Evolutionary conservation across 2,113 vertebrate genomes (phyloP), one percentile per base, ranked within the genome.

Genomic region (Aythya baeri): DNA sequence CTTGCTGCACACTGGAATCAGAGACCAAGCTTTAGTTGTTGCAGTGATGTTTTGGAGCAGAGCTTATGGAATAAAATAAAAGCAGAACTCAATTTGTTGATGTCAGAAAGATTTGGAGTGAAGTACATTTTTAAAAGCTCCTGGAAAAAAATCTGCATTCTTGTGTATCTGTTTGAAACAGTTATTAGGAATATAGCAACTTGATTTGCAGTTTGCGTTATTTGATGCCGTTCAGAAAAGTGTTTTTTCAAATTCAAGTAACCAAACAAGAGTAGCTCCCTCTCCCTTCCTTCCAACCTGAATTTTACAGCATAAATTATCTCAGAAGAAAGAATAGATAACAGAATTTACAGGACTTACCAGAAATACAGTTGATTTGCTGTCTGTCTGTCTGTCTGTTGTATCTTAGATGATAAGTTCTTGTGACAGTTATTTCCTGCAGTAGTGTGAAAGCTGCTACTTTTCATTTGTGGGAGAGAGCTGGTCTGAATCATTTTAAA

Each of bases 401-500:
- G 11, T 50, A 50, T 25, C 22, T 50, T 50, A 50, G 90, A 75
- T 70, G 13, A 68, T 78, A 27, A 38, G 31, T 54, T 85, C 23
- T 59, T 81, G 7, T 86, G 54, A 49, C 26, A 58, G 14, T 58
- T 85, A 43, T n/a, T 92, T 93, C 80, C 59, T 85, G 7, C 76
- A 18, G 34, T 66, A 70, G 23, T 89, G 34, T 62, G 74, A 91
- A 96, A 92, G n/a, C 34, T 79, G 7, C 26, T 36, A 41, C 70
- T 79, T 87, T 71, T 61, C 38, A 49, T 81, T 71, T 50, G 43
- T 49, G 29, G n/a, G 36, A 77, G 41, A 62, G n/a, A 91, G 49
- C 57, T 89, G 22, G 3, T 85, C 70, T 92, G 86, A 94, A 92
- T 91, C 1, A 89, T 77, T 94, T 93, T 55, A 91, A 88, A 89